Evolutionary conservation across 2,888 invertebrate genomes (phyloP), one percentile per base, ranked within the genome.

Genomic region (Xanthorhoe designata): DNA sequence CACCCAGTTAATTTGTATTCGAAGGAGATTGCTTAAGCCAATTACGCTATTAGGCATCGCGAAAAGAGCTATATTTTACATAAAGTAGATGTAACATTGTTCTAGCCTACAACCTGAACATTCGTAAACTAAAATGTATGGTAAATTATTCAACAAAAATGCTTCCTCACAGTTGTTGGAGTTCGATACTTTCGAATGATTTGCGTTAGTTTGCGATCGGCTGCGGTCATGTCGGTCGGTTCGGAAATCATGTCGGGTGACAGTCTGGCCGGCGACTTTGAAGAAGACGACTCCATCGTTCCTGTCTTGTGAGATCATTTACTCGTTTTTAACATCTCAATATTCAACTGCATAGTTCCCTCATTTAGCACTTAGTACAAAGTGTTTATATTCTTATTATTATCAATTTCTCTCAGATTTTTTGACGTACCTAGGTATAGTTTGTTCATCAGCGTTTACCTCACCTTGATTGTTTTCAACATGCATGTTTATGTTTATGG

Each of bases 181-280:
- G 67, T 71, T 68, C 73, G 66, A 75, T 69, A 73, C 79, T 81
- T 79, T 81, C 81, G 68, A 76, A 73, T 74, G 71, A 75, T 74
- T 73, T 71, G 73, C 84, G 76, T 77, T 82, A 83, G 85, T 84
- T 75, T 72, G 76, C 79, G 78, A 83, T 82, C 79, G 76, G 68
- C 78, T 75, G 83, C 75, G 79, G 76, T 66, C 78, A 83, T 83
- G 82, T 78, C 85, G 78, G 77, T 75, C 74, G 75, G 72, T 70
- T 78, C 80, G 75, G 77, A 77, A 60, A 66, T 84, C 64, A 88
- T 91, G 79, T 89, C 91, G 45, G 86, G 84, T 35, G 92, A 92
- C 79, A 92, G 92, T 74, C 75, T 91, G 76, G 86, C 86, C 56
- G 79, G 77, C 63, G 81, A 75, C 13, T 50, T 61, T n/a, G 79